Conservation (phyloP, 2,888 invertebrate genomes). For the Drosophila robusta region DNA sequence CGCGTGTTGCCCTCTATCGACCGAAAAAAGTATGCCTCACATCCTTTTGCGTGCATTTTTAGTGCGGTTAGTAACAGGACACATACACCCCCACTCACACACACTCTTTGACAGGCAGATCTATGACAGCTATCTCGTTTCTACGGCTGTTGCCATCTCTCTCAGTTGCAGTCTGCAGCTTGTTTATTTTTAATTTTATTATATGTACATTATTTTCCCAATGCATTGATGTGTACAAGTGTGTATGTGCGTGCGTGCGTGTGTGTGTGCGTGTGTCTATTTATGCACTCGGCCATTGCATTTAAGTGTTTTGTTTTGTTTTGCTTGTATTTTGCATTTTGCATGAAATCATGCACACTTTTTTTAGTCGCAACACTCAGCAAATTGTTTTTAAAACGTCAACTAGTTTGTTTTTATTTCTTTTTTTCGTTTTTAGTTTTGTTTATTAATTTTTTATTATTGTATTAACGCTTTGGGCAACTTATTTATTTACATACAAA, state of each 20-base stretch:
- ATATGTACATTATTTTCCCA: slow-evolving; percentile 64
- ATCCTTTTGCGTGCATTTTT: slow-evolving; percentile 49
- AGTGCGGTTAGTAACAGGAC: slow-evolving; percentile 74
- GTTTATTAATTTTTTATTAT: slow-evolving; percentile 37
- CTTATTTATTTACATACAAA: slow-evolving; percentile 61
- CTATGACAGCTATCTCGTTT: slow-evolving; percentile 26
- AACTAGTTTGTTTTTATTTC: slow-evolving; percentile 36
- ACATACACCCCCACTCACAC: slow-evolving; percentile 4
- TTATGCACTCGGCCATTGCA: slow-evolving; percentile 69
- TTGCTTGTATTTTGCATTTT: slow-evolving; percentile 61
- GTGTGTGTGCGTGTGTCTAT: slow-evolving; percentile 34
- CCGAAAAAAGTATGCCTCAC: slow-evolving; percentile 46
- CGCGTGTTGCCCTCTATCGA: slow-evolving; percentile 54
- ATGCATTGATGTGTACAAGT: slow-evolving; percentile 31
- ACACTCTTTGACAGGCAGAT: neutral
- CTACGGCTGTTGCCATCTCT: slow-evolving; percentile 47
- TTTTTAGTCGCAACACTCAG: slow-evolving; percentile 41
- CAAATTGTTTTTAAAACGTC: slow-evolving; percentile 72
- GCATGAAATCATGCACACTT: slow-evolving; percentile 46
- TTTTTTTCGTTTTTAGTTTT: slow-evolving; percentile 33
- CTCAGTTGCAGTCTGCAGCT: slow-evolving; percentile 23
- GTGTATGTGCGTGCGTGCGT: slow-evolving; percentile 20
- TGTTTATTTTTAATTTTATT: slow-evolving; percentile 77
- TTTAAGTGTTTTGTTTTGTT: slow-evolving; percentile 75
- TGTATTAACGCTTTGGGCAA: slow-evolving; percentile 48